phyloP scores from a whole-genome alignment of 2,797 vertebrate genomes.

The Anniella stebbinsi region DNA sequence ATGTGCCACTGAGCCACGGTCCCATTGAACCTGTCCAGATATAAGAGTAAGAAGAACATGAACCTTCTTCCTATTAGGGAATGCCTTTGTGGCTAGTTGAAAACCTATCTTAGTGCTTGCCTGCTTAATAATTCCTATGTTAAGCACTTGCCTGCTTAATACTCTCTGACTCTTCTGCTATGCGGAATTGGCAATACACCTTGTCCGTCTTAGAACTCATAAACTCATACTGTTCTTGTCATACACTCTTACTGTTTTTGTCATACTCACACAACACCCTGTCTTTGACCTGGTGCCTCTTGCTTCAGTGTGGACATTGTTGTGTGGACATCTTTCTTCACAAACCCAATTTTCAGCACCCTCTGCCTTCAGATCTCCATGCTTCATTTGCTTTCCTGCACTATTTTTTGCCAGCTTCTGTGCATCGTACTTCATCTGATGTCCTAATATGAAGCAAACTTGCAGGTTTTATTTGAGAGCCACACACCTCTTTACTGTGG shows the following conservation, averaged over 20 bases:
- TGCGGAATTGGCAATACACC: neutral
- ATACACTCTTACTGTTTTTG: neutral
- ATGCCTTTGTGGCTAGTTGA: conserved; percentile 4
- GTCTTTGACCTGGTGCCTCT: neutral
- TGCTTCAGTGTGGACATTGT: neutral
- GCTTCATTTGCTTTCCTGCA: neutral
- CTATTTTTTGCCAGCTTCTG: neutral
- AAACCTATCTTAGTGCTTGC: neutral
- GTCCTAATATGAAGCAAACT: neutral
- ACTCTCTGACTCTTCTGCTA: neutral
- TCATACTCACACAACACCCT: neutral
- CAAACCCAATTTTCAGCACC: neutral
- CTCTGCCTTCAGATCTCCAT: neutral
- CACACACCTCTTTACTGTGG: neutral
- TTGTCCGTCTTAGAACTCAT: neutral
- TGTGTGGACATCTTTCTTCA: neutral
- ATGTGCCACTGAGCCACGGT: no score
- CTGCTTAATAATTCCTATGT: neutral
- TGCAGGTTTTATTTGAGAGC: neutral
- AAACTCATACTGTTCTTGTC: neutral
- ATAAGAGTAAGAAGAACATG: neutral
- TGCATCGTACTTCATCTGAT: neutral
- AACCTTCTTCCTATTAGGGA: conserved; percentile 3
- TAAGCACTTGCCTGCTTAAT: conserved; percentile 1
- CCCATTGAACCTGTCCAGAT: neutral